Conservation (phyloP, 2,888 invertebrate species). For the Monopis laevigella region DNA sequence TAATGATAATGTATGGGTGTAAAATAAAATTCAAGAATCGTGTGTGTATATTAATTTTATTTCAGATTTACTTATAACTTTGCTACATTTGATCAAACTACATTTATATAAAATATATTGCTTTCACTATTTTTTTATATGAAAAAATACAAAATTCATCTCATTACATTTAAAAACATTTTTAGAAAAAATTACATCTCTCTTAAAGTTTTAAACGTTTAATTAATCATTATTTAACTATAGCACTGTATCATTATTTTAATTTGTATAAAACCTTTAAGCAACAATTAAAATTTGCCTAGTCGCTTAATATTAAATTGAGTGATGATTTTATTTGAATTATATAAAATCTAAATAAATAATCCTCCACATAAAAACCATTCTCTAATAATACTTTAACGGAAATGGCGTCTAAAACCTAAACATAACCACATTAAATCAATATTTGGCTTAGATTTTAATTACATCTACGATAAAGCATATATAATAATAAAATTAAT, state of each 20-base stretch:
- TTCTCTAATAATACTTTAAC: constrained; percentile 57
- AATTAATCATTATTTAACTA: too few species aligned
- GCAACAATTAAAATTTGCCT: neutral
- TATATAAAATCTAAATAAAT: constrained; percentile 52
- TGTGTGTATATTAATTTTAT: constrained; percentile 4
- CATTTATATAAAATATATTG: neutral
- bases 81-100: constrained; percentile 1
- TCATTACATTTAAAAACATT: too few species aligned
- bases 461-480: constrained; percentile 64
- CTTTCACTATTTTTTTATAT: neutral
- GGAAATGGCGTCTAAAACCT: constrained; percentile 44
- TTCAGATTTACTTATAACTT: constrained; percentile 3
- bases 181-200: too few species aligned
- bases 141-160: constrained; percentile 6
- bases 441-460: constrained; percentile 67
- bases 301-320: constrained; percentile 10
- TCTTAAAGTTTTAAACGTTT: too few species aligned
- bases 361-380: constrained; percentile 38
- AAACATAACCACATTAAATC: constrained; percentile 54
- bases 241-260: too few species aligned
- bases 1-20: too few species aligned
- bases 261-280: neutral
- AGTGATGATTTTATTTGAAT: constrained; percentile 11
- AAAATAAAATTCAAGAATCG: neutral
- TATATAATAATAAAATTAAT: constrained; percentile 58